Conservation (phyloP, 2,888 invertebrate genomes). For the Emesis furor region DNA sequence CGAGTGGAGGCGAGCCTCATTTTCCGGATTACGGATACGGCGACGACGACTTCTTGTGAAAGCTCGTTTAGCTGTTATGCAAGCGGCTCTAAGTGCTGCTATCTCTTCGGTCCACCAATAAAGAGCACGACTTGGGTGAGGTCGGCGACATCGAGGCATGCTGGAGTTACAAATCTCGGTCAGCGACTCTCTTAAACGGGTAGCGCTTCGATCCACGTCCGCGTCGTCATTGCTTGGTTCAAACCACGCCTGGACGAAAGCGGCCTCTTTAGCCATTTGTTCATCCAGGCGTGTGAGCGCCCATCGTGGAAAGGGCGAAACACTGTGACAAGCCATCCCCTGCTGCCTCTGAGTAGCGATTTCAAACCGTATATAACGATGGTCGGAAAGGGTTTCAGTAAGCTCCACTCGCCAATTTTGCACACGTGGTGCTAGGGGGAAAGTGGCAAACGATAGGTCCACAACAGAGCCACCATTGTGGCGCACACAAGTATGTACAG, state of each 20-base stretch:
- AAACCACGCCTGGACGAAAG: constrained; percentile 17
- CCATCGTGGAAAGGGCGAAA: neutral
- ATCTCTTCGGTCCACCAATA: constrained; percentile 57
- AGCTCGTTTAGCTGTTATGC: constrained; percentile 40
- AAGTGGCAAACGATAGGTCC: constrained; percentile 16
- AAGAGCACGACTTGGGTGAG: neutral
- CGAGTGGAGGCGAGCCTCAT: neutral
- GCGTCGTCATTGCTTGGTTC: neutral
- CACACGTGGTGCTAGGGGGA: neutral
- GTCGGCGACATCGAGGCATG: constrained; percentile 35
- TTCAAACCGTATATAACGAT: neutral
- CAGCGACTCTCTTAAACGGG: constrained; percentile 24
- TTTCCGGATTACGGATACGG: neutral
- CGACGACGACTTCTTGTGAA: constrained; percentile 35
- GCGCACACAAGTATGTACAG: neutral
- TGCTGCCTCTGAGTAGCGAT: neutral
- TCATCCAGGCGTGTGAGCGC: neutral
- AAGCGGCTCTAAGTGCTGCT: constrained; percentile 22
- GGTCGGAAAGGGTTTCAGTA: neutral
- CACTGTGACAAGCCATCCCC: neutral
- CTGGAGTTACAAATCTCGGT: constrained; percentile 48
- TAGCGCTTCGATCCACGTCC: neutral
- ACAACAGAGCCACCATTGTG: neutral
- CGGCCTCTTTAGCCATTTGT: constrained; percentile 23
- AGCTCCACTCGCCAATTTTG: neutral